Evolutionary conservation across 92 coral and sea anemone species (phyloP), one percentile per base, ranked within the genome.

Genomic region (Porites lobata): DNA sequence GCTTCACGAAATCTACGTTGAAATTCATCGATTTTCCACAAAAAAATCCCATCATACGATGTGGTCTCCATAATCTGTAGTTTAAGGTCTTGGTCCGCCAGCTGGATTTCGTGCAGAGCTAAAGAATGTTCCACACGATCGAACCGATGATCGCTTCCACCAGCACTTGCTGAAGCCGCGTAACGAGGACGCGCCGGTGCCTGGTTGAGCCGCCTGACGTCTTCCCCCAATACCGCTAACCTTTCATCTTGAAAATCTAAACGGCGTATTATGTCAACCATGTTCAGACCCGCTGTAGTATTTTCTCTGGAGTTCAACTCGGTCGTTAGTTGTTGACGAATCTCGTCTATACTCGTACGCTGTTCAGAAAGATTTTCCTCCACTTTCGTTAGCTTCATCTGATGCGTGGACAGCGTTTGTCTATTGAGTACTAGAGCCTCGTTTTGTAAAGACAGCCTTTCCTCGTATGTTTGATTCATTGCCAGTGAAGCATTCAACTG

Each of bases 21-120:
- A 77, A 81, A 91, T 14, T 96, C 91, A 58, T 96, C 97, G 38
- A 96, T 92, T 74, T 96, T 96, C 99, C 99, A 96, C 8, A 93
- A 20, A 75, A 93, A 95, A 17, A 71, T 66, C 6, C 99, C 99
- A 69, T 96, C 98, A 70, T 92, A 87, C 29, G 94, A 92, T 4
- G 94, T 87, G 18, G 92, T 79, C 79, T 93, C 91, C 38, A 95
- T 72, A 74, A 95, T 90, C 50, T 87, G 91, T 21, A 96, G 87
- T 62, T 93, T 96, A 9, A 90, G 91, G 29, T 94, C 95, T 21
- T 93, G 96, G 6, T 96, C 97, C 17, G 98, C 96, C 54, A 96
- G 77, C 24, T 92, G 96, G 65, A 94, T 90, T 47, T 95, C 98
- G 57, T 91, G 98, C 57, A 92, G 75, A 18, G 96, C 64, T 7